A percentile compares a stretch with the other conserved stretches of the same genome.
These are phyloP conservation scores for Meriones unguiculatus DNA, from an alignment of 2,113 vertebrate genomes.

Conservation along the genomic window DNA sequence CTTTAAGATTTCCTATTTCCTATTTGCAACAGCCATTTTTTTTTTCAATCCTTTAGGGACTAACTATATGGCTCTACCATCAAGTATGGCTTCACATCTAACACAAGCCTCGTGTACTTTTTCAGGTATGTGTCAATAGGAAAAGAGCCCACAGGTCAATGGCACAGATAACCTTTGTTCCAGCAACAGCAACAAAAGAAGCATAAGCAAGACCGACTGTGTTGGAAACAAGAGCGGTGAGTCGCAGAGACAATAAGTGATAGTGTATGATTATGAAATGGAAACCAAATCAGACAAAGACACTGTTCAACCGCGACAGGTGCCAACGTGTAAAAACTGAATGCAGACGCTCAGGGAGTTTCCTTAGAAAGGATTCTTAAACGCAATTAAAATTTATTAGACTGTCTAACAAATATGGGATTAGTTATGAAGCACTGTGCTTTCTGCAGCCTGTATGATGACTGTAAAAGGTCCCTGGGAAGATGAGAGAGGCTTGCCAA, in stretches of 20 bases:
- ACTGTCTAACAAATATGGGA: constrained; percentile 19
- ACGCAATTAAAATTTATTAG: constrained; percentile 33
- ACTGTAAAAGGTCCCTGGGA: not conserved
- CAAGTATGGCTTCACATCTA: not conserved
- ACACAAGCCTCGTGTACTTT: not conserved
- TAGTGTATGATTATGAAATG: constrained; percentile 66
- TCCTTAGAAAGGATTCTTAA: not conserved
- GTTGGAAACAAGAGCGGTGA: constrained; percentile 44
- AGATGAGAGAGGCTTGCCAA: constrained; percentile 36
- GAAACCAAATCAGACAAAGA: constrained; percentile 48
- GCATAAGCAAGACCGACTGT: constrained; percentile 53
- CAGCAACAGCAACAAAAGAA: constrained; percentile 50
- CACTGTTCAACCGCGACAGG: constrained; percentile 26
- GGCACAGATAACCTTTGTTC: constrained; percentile 44
- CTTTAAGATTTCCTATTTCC: constrained; percentile 42
- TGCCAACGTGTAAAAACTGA: not conserved
- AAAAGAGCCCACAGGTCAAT: not conserved
- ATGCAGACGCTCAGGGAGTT: constrained; percentile 19
- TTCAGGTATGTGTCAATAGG: not conserved
- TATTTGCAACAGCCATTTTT: not conserved
- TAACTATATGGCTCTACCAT: not conserved
- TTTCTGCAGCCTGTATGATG: not conserved
- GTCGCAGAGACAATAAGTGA: constrained; percentile 29
- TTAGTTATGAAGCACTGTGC: not conserved
- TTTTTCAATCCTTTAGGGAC: not conserved